Base-by-base conservation (phyloP, 2,797 vertebrate species). In the Betta splendens region DNA sequence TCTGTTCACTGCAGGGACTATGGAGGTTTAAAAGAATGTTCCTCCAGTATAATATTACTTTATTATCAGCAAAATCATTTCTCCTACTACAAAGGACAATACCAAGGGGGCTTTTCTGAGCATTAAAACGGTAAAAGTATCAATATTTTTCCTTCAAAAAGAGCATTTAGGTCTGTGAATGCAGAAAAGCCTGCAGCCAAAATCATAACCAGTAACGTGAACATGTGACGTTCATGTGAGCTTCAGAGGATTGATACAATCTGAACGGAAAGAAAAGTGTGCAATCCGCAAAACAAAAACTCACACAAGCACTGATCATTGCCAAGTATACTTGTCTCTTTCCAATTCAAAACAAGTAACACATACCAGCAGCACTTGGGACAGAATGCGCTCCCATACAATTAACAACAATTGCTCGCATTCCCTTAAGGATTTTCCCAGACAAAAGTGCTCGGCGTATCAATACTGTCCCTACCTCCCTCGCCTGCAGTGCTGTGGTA, bases 401-500 rank as follows among this genome's bases (percentile, higher is more conserved):
- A 87, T 88, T 78, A 86, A 75, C 81, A 91, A 92, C 90, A 92
- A 91, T 92, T 82, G 86, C 73, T 82, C 64, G 75, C 55, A 71
- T 77, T 88, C 87, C 90, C 90, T 89, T 79, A 88, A 91, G 90
- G 84, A 89, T 65, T 90, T 91, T 89, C 81, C 75, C 86, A 90
- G 81, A 92, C 88, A 87, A 88, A 83, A 85, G 88, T 86, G 65
- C 71, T 80, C 51, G 67, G 70, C 69, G 74, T 89, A 91, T 92
- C 88, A 91, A 91, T 90, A 86, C 77, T 86, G 87, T 89, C 77
- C 82, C 75, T 13, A 49, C 90, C 91, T 90, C 90, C 91, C 89
- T 89, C 51, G 89, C 91, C 92, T 91, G 88, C 89, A 92, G 92
- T 91, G 88, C 81, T 82, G 81, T 79, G 82, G 85, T 89, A 91